Conservation (phyloP, 2,113 vertebrate genomes). For the Tautogolabrus adspersus region DNA sequence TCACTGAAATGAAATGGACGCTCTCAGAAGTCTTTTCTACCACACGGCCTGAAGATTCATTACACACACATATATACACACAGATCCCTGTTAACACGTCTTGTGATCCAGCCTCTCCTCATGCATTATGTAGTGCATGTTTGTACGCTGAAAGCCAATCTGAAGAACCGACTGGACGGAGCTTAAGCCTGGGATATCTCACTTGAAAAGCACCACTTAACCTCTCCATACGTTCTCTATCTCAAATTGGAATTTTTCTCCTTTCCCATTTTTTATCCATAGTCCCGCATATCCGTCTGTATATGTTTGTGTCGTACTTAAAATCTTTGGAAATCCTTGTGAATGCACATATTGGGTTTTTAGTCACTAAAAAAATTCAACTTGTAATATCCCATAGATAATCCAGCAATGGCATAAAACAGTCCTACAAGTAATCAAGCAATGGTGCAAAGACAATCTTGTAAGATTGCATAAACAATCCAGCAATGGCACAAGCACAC, state of each 20-base stretch:
- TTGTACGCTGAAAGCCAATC: slow-evolving; percentile 48
- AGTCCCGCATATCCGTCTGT: no score
- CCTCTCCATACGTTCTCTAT: slow-evolving; percentile 36
- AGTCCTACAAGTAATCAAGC: no score
- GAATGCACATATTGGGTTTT: no score
- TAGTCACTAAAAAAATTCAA: no score
- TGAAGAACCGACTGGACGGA: slow-evolving; percentile 29
- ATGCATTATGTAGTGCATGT: slow-evolving; percentile 67
- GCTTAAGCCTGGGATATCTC: background rate
- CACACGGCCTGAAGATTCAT: slow-evolving; percentile 18
- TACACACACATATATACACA: slow-evolving; percentile 36
- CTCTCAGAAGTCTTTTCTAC: slow-evolving; percentile 19
- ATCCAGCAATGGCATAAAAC: no score
- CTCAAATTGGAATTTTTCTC: slow-evolving; percentile 50
- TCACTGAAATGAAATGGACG: slow-evolving; percentile 37
- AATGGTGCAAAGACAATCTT: no score
- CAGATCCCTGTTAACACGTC: background rate
- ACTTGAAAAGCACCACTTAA: background rate
- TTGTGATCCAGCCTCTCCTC: slow-evolving; percentile 22
- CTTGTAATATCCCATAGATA: no score
- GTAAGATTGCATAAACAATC: no score
- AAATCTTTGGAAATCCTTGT: no score
- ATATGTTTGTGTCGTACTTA: no score
- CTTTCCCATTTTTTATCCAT: no score
- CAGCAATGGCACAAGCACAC: no score